A percentile compares a stretch with the other conserved stretches of the same genome.
phyloP scores from a whole-genome alignment of 30 jellyfish, hydroid and myxozoan genomes.

The Catostylus mosaicus region DNA sequence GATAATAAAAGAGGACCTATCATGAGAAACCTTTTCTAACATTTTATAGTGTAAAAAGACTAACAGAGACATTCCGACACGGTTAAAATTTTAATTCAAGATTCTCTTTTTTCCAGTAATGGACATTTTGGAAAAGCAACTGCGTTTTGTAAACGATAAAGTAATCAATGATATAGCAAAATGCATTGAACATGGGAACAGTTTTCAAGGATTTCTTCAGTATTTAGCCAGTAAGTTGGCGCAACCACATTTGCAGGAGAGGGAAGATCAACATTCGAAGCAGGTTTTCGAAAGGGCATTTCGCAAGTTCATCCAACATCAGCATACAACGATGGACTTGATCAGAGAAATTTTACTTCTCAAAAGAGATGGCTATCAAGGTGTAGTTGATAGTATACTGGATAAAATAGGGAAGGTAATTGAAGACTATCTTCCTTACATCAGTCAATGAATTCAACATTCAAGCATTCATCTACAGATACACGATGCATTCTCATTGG shows the following conservation, averaged over 20 bases:
- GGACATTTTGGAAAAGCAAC: neutral
- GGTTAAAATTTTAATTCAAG: no score
- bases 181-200: neutral
- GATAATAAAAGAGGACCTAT: no score
- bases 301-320: neutral
- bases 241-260: no score
- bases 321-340: neutral
- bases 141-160: neutral
- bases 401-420: neutral
- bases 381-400: neutral
- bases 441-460: neutral
- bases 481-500: no score
- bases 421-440: neutral
- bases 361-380: neutral
- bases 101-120: neutral
- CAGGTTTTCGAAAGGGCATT: neutral
- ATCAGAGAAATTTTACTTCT: neutral
- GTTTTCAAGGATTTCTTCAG: neutral
- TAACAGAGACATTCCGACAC: no score
- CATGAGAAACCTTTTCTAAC: no score
- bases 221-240: neutral
- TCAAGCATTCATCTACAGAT: no score
- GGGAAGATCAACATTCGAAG: neutral
- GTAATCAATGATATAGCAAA: no score
- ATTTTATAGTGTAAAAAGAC: no score